phyloP scores from a whole-genome alignment of 2,113 vertebrate species.

The Sarotherodon lohbergeri region DNA sequence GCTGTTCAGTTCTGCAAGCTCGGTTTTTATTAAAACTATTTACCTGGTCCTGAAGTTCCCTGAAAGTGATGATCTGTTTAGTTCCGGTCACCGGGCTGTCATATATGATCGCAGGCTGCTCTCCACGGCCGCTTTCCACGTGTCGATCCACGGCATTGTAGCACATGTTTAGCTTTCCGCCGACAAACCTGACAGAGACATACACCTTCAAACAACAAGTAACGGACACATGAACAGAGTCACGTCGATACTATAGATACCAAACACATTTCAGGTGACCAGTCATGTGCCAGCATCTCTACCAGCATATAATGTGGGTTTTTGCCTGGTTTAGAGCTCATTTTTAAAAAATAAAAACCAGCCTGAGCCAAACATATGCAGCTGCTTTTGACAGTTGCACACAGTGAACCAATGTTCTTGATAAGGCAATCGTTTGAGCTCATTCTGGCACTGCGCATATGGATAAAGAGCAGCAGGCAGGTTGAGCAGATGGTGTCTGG shows the following conservation, averaged over 20 bases:
- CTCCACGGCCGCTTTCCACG: constrained; percentile 82
- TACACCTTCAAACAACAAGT: neutral
- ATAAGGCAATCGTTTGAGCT: neutral
- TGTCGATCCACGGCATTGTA: constrained; percentile 93
- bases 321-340: neutral
- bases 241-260: neutral
- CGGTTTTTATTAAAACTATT: neutral
- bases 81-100: constrained; percentile 91
- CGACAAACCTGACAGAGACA: constrained; percentile 80
- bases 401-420: neutral
- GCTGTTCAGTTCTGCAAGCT: neutral
- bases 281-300: neutral
- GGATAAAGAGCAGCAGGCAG: constrained; percentile 12
- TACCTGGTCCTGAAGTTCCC: constrained; percentile 85
- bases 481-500: constrained; percentile 42
- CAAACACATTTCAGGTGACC: neutral
- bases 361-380: neutral
- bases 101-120: constrained; percentile 86
- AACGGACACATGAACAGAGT: neutral
- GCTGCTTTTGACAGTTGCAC: neutral
- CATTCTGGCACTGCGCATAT: neutral
- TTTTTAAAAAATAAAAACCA: accelerated
- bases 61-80: constrained; percentile 83
- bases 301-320: neutral
- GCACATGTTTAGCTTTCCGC: constrained; percentile 90